Base-by-base conservation (phyloP, 2,888 invertebrate genomes). In the Chaitophorus viminalis region DNA sequence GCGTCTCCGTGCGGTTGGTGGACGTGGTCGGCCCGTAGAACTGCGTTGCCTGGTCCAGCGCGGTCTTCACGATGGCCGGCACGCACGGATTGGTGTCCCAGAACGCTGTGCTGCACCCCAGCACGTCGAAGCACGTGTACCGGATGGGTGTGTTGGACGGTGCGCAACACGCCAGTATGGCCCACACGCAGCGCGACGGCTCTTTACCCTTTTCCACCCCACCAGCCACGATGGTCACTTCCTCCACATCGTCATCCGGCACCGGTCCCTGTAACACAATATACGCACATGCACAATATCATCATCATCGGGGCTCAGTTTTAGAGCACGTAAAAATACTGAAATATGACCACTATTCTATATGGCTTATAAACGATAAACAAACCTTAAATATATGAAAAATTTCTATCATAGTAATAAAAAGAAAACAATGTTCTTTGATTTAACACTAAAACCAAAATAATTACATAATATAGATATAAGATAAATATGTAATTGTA, bases 11-110 rank as follows among this genome's bases (percentile, higher is more conserved):
- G 72, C 88, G 88, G 82, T 89, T 89, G 87, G 77, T 87, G 77
- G 87, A 74, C 89, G 90, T 91, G 54, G 18, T 9, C 21, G 88
- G 77, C 8, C 65, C 81, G 90, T 91, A 90, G 89, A 89, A 90
- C 89, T 91, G 90, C 90, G 91, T 91, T 87, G 90, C 91, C 90
- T 91, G 91, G 90, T 91, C 91, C 89, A 91, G 90, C 72, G 95
- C 95, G 0, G 93, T 93, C 68, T 92, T 90, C 0, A 93, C 92
- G 86, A 94, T 93, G 14, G 93, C 92, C 25, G 93, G 93, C 11
- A 94, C 93, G 91, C 96, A 96, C 0, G 96, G 95, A 90, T 94
- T 95, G 0, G 91, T 90, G 89, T 94, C 95, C 93, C 95, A 96
- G 92, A 95, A 95, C 82, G 94, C 93, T 0, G 95, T 95, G 0